phyloP scores from a whole-genome alignment of 1,140 invertebrate species.

The Drosophila nannoptera region DNA sequence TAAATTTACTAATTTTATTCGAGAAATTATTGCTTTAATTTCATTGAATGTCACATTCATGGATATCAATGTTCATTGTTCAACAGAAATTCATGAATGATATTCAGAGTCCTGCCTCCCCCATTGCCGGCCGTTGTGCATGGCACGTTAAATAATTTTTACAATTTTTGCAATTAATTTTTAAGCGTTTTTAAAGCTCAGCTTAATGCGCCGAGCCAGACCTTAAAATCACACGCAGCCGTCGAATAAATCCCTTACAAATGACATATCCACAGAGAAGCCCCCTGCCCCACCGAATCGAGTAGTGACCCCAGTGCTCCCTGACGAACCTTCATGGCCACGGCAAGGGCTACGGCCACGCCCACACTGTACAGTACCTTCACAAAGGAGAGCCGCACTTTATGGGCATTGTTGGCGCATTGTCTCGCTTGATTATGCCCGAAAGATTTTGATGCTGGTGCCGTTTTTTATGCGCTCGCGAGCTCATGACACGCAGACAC shows the following conservation, averaged over 20 bases:
- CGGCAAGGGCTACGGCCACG: no score
- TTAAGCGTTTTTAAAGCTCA: conserved; percentile 34
- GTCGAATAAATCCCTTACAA: conserved; percentile 17
- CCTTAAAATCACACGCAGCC: conserved; percentile 18
- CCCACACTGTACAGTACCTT: background rate
- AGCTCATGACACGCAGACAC: conserved; percentile 66
- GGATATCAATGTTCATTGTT: background rate
- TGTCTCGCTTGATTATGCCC: conserved; percentile 73
- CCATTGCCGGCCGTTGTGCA: background rate
- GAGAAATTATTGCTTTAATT: no score
- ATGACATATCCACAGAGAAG: conserved; percentile 10
- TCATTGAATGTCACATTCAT: no score
- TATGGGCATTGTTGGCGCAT: conserved; percentile 69
- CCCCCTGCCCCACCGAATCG: background rate
- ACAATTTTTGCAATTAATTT: conserved; percentile 34
- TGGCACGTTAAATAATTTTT: conserved; percentile 8
- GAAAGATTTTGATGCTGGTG: conserved; percentile 66
- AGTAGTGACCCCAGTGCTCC: background rate
- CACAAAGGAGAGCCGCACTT: conserved; percentile 25
- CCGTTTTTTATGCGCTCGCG: conserved; percentile 58
- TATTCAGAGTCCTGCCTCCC: background rate
- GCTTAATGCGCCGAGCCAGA: conserved; percentile 32
- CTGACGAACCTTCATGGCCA: background rate
- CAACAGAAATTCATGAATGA: background rate
- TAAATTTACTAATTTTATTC: no score